A percentile compares a stretch with the other conserved stretches of the same genome.
These are phyloP conservation scores for Dendrophyllia cribrosa DNA, from an alignment of 64 coral and sea anemone species.

Conservation along the genomic window DNA sequence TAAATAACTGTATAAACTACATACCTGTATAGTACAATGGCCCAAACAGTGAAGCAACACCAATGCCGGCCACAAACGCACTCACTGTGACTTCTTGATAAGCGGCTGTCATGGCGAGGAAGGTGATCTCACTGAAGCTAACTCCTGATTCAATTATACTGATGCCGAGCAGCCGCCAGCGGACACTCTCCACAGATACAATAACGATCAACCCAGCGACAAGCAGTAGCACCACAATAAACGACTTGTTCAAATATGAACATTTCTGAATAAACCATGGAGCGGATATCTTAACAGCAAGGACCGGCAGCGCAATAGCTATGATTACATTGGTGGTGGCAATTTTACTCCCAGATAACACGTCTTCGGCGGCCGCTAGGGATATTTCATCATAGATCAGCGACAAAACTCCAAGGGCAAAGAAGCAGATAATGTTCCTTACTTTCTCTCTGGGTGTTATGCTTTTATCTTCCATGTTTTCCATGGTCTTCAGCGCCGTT, in stretches of 20 bases:
- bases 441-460: background rate
- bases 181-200: slow-evolving; percentile 45
- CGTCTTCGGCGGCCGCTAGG: slow-evolving; percentile 62
- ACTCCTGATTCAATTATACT: slow-evolving; percentile 61
- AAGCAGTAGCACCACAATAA: slow-evolving; percentile 33
- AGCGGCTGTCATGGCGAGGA: slow-evolving; percentile 64
- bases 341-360: slow-evolving; percentile 61
- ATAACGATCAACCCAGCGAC: slow-evolving; percentile 49
- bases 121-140: slow-evolving; percentile 64
- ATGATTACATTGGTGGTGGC: slow-evolving; percentile 67
- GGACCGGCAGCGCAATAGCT: slow-evolving; percentile 68
- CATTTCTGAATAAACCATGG: slow-evolving; percentile 77
- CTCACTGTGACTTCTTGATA: slow-evolving; percentile 65
- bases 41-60: slow-evolving; percentile 61
- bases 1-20: background rate
- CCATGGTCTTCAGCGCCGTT: background rate
- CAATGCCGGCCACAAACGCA: slow-evolving; percentile 74
- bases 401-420: slow-evolving; percentile 56
- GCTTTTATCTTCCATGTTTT: background rate
- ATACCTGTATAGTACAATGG: slow-evolving; percentile 79
- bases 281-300: slow-evolving; percentile 39
- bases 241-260: slow-evolving; percentile 46
- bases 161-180: slow-evolving; percentile 49
- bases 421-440: slow-evolving; percentile 57
- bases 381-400: slow-evolving; percentile 68